Base-by-base conservation (phyloP, 2,797 vertebrate species). In the Macroramphosus scolopax region DNA sequence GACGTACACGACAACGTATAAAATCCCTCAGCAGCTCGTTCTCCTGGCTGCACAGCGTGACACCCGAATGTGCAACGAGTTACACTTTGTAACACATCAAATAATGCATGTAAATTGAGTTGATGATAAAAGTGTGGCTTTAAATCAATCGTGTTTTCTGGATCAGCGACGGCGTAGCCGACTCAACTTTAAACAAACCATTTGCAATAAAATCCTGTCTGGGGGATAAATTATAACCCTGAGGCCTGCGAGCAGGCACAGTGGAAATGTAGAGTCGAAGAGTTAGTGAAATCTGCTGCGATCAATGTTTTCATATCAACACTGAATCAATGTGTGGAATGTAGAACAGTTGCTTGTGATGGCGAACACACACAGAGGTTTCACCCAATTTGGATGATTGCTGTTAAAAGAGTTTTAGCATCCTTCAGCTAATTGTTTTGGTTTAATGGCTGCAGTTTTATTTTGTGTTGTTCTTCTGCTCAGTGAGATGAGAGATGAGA, bases 41-140 rank as follows among this genome's bases (percentile, higher is more conserved):
- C 15, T 63, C 64, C 68, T 38, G 63, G 55, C 67, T 61, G 46
- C 42, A 37, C n/a, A n/a, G n/a, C n/a, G n/a, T n/a, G n/a, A n/a
- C n/a, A n/a, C n/a, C n/a, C n/a, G n/a, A n/a, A n/a, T n/a, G n/a
- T n/a, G n/a, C 17, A 11, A 47, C 24, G 25, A 39, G 62, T 68
- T 63, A 68, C 38, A 72, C 59, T 58, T 64, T 64, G 50, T 50
- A 67, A 76, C 68, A 42, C 10, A 44, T 57, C 40, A 74, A 26
- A 15, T 49, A 52, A 52, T 31, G 60, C 47, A 50, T 17, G 17
- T 11, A 46, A 37, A 78, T 59, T 32, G 58, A 65, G 37, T 2
- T 62, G 65, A 50, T 55, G 16, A 15, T 15, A 16, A 28, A 17
- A 25, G 49, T 57, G 8, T 31, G 37, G 31, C 20, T 22, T 22